Evolutionary conservation across 2,113 vertebrate genomes (phyloP).

Genomic region (Epinephelus moara): DNA sequence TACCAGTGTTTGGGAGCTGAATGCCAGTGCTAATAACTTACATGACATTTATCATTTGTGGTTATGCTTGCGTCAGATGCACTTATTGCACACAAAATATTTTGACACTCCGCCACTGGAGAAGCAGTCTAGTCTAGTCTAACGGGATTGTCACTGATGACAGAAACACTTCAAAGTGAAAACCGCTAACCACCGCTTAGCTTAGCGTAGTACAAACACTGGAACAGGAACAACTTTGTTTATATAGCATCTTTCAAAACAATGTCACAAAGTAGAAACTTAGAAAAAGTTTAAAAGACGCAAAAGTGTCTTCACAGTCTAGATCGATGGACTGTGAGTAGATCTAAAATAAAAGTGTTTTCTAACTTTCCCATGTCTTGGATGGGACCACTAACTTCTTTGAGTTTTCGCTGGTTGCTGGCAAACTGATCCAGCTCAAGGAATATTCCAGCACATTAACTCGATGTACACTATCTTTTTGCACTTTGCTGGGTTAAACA

Average conservation of each 20-base stretch:
- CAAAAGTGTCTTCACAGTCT: no score
- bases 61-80: not conserved
- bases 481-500: not conserved
- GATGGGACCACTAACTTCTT: not conserved
- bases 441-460: not conserved
- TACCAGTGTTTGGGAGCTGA: not conserved
- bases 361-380: not conserved
- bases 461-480: not conserved
- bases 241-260: no score
- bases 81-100: not conserved
- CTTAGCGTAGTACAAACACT: not conserved
- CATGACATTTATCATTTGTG: not conserved
- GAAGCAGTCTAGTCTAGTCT: not conserved
- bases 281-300: not conserved
- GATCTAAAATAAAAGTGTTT: no score
- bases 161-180: not conserved
- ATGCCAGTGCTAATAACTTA: not conserved
- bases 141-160: not conserved
- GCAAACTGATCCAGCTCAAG: not conserved
- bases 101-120: not conserved
- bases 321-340: no score
- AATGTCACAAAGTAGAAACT: not conserved
- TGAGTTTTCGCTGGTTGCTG: not conserved
- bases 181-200: not conserved
- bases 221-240: not conserved